Base-by-base conservation (phyloP, 1,140 invertebrate species). In the Musca vetustissima region DNA sequence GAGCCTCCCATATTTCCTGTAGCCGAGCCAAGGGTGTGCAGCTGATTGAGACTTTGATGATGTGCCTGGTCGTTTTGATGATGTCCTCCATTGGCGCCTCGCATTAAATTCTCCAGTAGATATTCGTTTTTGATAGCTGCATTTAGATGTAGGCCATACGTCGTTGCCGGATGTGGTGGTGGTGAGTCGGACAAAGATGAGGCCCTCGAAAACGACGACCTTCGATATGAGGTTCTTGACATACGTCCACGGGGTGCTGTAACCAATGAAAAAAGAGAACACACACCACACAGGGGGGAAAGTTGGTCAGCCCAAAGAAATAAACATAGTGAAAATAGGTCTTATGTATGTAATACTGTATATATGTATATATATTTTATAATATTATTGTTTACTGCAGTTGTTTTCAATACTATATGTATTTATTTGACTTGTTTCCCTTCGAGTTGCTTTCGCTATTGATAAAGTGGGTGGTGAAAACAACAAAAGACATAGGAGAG, bases 211-310 rank as follows among this genome's bases (percentile, higher is more conserved):
- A 81, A 59, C 17, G 71, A 70, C 61, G 71, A 61, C 43, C 57
- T 61, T 43, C 57, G n/a, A 61, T 70, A 21, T 14, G 36, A 14
- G 49, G 48, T 64, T 67, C 78, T 75, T 79, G 79, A 69, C 76
- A 61, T 74, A 68, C 78, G 78, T 75, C 75, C 74, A 69, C 72
- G 72, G 74, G 71, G 75, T 73, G 76, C 80, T 75, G 76, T 75
- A 76, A 78, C 75, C 76, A 82, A 82, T 74, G 79, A 81, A 80
- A 81, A 75, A 80, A 79, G 76, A 80, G 74, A 80, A 78, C 75
- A 80, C 78, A 80, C 78, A 78, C 78, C 78, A 79, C 80, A 80
- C 75, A 76, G 73, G 79, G 79, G 80, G 78, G 76, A 76, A 79
- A 82, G 36, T 43, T 43, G 36, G 36, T 82, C 76, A 82, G 80